A percentile compares a stretch with the other conserved stretches of the same genome.
Conservation (phyloP, 2,888 invertebrate genomes). For the Sericinus montela region DNA sequence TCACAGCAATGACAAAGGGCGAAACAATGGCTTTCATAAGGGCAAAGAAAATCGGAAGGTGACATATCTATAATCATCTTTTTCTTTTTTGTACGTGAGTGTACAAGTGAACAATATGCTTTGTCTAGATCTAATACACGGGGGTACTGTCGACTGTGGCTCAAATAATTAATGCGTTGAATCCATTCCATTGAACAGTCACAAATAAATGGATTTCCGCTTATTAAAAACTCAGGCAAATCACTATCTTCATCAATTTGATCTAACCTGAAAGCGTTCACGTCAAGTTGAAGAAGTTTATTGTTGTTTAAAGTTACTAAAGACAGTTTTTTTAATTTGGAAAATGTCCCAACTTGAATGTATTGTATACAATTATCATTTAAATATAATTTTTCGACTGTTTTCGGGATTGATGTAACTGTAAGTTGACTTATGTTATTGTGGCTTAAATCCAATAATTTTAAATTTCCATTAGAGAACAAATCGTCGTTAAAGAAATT, state of each 20-base stretch:
- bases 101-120: constrained; percentile 86
- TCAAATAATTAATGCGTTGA: constrained; percentile 87
- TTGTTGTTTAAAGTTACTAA: constrained; percentile 88
- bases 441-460: constrained; percentile 86
- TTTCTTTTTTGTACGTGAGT: constrained; percentile 83
- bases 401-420: constrained; percentile 84
- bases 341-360: constrained; percentile 85
- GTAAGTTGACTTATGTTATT: constrained; percentile 84
- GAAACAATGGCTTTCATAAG: constrained; percentile 90
- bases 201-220: constrained; percentile 90
- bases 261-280: constrained; percentile 85
- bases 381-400: constrained; percentile 84
- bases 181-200: constrained; percentile 94
- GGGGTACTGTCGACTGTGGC: constrained; percentile 86
- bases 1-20: constrained; percentile 94
- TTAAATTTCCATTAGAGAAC: constrained; percentile 79
- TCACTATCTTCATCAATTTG: constrained; percentile 83
- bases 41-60: constrained; percentile 88
- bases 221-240: constrained; percentile 88
- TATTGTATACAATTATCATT: constrained; percentile 86
- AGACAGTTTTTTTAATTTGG: constrained; percentile 82
- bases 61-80: constrained; percentile 84
- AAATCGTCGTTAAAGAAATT: constrained; percentile 78
- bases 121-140: constrained; percentile 88
- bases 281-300: constrained; percentile 84